These are phyloP conservation scores for Nicator chloris DNA, from an alignment of 2,113 vertebrate genomes.

Conservation along the genomic window DNA sequence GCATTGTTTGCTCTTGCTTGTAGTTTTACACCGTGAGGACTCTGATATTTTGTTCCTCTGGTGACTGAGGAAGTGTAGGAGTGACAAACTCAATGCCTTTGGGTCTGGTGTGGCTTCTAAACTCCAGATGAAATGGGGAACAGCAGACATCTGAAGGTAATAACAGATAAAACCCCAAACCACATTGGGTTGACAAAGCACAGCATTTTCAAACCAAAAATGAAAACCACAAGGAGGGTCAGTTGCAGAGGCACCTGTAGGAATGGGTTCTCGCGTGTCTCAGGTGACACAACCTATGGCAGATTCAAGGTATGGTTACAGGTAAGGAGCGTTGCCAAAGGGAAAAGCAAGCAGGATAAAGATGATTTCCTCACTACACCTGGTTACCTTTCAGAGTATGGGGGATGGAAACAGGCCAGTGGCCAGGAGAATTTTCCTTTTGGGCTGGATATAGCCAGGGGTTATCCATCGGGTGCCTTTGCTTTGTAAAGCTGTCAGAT, in stretches of 20 bases:
- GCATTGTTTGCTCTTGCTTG: neutral
- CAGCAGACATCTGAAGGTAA: neutral
- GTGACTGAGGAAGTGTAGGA: neutral
- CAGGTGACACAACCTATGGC: neutral
- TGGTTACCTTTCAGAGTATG: neutral
- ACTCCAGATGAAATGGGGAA: neutral
- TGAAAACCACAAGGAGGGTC: neutral
- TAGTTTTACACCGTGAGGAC: neutral
- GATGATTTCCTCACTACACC: neutral
- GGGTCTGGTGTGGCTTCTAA: neutral
- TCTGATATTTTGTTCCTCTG: neutral
- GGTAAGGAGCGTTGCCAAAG: neutral
- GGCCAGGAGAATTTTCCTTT: neutral
- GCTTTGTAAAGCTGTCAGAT: neutral
- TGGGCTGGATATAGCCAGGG: neutral
- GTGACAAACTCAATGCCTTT: neutral
- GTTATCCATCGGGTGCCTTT: neutral
- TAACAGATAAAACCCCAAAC: neutral
- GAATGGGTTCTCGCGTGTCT: neutral
- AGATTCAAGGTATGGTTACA: neutral
- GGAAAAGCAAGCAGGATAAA: neutral
- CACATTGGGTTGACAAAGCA: neutral
- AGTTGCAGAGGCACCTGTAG: neutral
- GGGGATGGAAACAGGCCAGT: neutral
- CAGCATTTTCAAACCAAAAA: neutral